Evolutionary conservation across 2,888 invertebrate species (phyloP), one percentile per base, ranked within the genome.

Genomic region (Ptycholaimellus sp.): DNA sequence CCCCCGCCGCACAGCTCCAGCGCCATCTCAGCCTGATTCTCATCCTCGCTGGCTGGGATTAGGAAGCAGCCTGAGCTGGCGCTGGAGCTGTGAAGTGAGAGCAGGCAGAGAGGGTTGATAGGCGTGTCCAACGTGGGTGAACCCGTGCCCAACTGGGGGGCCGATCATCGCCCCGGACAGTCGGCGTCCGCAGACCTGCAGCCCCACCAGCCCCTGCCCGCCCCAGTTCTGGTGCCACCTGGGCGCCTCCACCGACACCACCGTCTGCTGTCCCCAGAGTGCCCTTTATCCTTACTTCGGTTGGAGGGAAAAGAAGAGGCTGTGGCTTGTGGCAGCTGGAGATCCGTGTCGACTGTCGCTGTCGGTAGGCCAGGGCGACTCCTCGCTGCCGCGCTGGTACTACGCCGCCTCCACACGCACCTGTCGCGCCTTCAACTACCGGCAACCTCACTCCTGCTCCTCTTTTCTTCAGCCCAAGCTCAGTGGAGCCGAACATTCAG

Each of bases 81-180:
- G n/a, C n/a, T n/a, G n/a, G n/a, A n/a, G n/a, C n/a, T n/a, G n/a
- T n/a, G n/a, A n/a, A n/a, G n/a, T n/a, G n/a, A n/a, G n/a, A n/a
- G n/a, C n/a, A n/a, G n/a, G n/a, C n/a, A n/a, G n/a, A n/a, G n/a
- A n/a, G n/a, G n/a, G n/a, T n/a, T n/a, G n/a, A n/a, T n/a, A n/a
- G 7, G 43, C 48, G 1, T 52, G 52, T 39, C 51, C 52, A 0
- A 48, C 48, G 2, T 51, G 46, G 46, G 42, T 44, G 13, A 52
- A 53, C 30, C 51, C 50, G 5, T 53, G 53, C 31, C 45, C 49
- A 2, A 33, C 34, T 14, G 53, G 53, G 11, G 47, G 50, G 16
- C 53, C 53, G 2, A 19, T 45, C 14, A 7, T 22, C 22, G 13
- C n/a, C n/a, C 16, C 16, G 6, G 22, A 32, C 17, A 21, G 21